Conservation (phyloP, 2,797 vertebrate genomes). For the Onychomys arenicola region DNA sequence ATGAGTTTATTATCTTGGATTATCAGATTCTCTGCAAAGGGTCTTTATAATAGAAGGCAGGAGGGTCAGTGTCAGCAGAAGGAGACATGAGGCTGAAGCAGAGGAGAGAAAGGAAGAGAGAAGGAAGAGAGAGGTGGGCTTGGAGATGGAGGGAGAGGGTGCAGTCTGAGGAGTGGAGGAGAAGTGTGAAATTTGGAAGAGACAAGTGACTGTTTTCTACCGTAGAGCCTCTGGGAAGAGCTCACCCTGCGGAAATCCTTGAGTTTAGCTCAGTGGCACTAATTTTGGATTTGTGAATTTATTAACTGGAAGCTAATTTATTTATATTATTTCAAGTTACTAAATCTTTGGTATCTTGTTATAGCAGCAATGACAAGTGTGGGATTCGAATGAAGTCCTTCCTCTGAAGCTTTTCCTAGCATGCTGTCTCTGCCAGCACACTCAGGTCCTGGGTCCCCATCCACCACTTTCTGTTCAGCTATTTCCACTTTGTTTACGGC, state of each 20-base stretch:
- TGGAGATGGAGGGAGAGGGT: not conserved
- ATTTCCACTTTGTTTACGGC: not conserved
- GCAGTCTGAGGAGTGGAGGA: not conserved
- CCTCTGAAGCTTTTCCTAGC: not conserved
- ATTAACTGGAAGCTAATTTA: not conserved
- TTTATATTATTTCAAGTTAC: not conserved
- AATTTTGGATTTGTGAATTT: not conserved
- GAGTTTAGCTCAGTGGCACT: not conserved
- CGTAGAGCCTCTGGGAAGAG: not conserved
- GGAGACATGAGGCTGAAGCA: not conserved
- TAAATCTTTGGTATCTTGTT: not conserved
- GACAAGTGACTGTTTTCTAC: not conserved
- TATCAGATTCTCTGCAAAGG: not conserved
- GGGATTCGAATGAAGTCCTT: not conserved
- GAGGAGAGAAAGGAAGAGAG: not conserved
- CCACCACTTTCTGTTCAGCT: not conserved
- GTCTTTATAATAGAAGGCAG: not conserved
- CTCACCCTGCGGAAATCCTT: not conserved
- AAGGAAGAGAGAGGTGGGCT: not conserved
- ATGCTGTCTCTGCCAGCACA: not conserved
- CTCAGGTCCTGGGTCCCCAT: not conserved
- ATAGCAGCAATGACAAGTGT: not conserved
- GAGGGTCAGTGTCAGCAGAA: not conserved
- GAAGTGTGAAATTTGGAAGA: not conserved
- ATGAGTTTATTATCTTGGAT: not conserved